Evolutionary conservation across 2,113 vertebrate species (phyloP).

Genomic region (Collichthys lucidus): DNA sequence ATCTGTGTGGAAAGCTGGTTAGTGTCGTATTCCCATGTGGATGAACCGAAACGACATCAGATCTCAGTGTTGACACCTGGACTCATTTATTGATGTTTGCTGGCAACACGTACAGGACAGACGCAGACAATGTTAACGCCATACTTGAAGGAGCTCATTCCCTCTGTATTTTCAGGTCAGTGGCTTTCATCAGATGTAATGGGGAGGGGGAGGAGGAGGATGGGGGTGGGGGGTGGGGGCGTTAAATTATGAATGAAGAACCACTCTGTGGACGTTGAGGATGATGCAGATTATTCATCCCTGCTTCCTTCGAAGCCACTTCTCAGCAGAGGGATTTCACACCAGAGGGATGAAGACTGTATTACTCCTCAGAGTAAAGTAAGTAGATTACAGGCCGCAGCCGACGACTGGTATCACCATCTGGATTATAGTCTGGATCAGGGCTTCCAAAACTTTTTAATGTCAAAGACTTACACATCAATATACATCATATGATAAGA

Average conservation of each 20-base stretch:
- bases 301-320: conserved; percentile 61
- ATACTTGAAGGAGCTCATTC: conserved; percentile 65
- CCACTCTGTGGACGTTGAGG: conserved; percentile 72
- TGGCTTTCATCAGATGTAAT: conserved; percentile 81
- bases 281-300: conserved; percentile 80
- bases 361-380: conserved; percentile 61
- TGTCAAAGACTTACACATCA: conserved; percentile 15
- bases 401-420: conserved; percentile 43
- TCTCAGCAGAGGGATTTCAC: conserved; percentile 66
- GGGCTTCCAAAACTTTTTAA: conserved; percentile 41
- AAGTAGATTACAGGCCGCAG: conserved; percentile 66
- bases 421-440: conserved; percentile 55
- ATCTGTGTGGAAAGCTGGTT: conserved; percentile 23
- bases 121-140: conserved; percentile 52
- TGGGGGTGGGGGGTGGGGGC: conserved; percentile 19
- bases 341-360: conserved; percentile 53
- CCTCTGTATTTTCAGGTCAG: conserved; percentile 78
- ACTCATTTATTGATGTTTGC: conserved; percentile 66
- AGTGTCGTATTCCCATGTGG: conserved; percentile 38
- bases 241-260: conserved; percentile 83
- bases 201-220: conserved; percentile 53
- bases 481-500: conserved; percentile 20
- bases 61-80: conserved; percentile 38
- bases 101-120: conserved; percentile 39
- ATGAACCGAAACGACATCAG: conserved; percentile 43